A percentile compares a stretch with the other conserved stretches of the same genome.
Conservation (phyloP, 2,113 vertebrate genomes). For the Falco punctatus region DNA sequence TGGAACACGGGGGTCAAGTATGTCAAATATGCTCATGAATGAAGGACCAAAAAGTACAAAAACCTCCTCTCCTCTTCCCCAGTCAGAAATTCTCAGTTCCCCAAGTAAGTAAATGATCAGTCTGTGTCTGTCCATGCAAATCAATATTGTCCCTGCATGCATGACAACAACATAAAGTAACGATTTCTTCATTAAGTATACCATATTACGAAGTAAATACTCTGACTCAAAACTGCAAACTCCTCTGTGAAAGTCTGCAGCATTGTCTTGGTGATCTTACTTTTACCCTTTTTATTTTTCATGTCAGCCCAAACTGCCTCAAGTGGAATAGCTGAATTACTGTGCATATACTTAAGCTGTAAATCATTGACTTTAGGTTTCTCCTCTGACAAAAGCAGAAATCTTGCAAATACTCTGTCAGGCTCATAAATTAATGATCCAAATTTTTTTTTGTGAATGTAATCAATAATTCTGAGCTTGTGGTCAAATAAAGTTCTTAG, state of each 20-base stretch:
- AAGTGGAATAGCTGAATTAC: not conserved
- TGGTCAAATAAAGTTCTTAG: not conserved
- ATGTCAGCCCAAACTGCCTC: not conserved
- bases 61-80: not conserved
- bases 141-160: not conserved
- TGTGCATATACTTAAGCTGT: not conserved
- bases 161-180: not conserved
- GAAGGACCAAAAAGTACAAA: not conserved
- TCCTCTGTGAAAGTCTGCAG: not conserved
- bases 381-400: not conserved
- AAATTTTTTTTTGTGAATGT: not conserved
- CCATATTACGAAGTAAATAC: not conserved
- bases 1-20: not conserved
- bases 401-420: not conserved
- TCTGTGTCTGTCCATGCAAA: not conserved
- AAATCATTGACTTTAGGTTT: not conserved
- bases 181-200: not conserved
- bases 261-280: not conserved
- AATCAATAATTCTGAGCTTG: not conserved
- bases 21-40: not conserved
- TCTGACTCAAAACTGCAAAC: not conserved
- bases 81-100: not conserved
- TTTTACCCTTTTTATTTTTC: slow-evolving; percentile 18
- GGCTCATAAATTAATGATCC: not conserved
- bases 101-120: not conserved